Percentiles rank a stretch among this genome's conserved stretches.
Evolutionary conservation across 2,797 vertebrate species (phyloP).

Genomic region (Tenualosa ilisha): DNA sequence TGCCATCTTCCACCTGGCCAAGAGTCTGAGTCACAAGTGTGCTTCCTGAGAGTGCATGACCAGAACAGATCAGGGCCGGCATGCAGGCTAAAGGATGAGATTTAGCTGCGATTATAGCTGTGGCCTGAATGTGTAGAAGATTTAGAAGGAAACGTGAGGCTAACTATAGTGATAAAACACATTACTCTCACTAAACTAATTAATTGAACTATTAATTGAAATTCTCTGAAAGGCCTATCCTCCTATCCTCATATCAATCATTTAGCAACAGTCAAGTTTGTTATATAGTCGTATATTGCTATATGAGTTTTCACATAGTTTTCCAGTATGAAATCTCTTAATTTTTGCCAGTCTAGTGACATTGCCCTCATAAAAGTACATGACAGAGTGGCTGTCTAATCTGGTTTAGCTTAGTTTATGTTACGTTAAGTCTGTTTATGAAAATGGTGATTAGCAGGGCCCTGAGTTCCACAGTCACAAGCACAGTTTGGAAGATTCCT

Average conservation of each 20-base stretch:
- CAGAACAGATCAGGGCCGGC: background rate
- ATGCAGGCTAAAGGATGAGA: background rate
- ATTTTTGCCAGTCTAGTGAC: background rate
- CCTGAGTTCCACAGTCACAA: background rate
- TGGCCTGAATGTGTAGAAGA: background rate
- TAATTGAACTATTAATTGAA: background rate
- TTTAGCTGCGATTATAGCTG: background rate
- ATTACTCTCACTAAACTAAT: too few species aligned
- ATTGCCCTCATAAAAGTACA: constrained; percentile 5
- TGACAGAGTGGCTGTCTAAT: background rate
- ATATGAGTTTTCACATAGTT: too few species aligned
- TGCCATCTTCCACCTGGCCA: background rate
- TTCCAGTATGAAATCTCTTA: background rate
- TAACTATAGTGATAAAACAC: background rate
- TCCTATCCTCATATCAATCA: background rate
- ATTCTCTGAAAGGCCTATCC: background rate
- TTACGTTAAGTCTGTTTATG: background rate
- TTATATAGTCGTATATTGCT: too few species aligned
- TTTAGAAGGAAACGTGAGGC: background rate
- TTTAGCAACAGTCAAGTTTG: background rate
- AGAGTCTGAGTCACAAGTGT: background rate
- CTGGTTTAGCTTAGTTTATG: background rate
- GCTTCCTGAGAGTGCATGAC: background rate
- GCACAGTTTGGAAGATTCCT: background rate
- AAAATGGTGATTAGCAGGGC: background rate